Evolutionary conservation across 2,888 invertebrate species (phyloP).

Genomic region (Fissipunctia ypsillon): DNA sequence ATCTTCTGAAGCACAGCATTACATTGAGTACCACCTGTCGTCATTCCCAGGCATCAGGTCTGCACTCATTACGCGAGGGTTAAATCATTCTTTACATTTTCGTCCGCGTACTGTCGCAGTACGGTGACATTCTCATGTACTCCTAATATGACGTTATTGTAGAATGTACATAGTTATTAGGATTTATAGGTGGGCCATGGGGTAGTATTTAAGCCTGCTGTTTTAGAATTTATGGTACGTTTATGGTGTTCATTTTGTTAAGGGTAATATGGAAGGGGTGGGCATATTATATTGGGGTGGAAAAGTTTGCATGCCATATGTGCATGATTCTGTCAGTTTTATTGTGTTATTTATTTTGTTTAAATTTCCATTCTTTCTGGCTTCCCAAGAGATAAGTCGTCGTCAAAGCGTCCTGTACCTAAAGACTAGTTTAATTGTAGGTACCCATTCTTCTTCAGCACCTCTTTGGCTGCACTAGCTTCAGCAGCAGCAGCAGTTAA

Average conservation of each 20-base stretch:
- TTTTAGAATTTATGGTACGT: conserved; percentile 15
- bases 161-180: conserved; percentile 35
- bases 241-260: conserved; percentile 18
- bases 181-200: conserved; percentile 30
- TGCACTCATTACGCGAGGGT: conserved; percentile 70
- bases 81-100: conserved; percentile 74
- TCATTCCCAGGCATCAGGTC: conserved; percentile 44
- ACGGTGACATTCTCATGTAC: conserved; percentile 48
- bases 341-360: not conserved
- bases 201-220: not conserved
- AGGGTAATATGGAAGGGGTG: conserved; percentile 7
- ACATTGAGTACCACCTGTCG: conserved; percentile 40
- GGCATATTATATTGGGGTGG: not conserved
- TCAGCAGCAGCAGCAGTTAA: not conserved
- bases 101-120: conserved; percentile 63
- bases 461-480: too few relatives aligned
- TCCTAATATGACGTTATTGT: conserved; percentile 23
- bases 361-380: not conserved
- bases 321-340: not conserved
- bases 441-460: not conserved
- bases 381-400: not conserved
- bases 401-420: not conserved
- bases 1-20: conserved; percentile 24
- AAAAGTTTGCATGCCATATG: not conserved
- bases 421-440: not conserved